phyloP scores from a whole-genome alignment of 2,888 invertebrate species.

The Chaitophorus viminalis region DNA sequence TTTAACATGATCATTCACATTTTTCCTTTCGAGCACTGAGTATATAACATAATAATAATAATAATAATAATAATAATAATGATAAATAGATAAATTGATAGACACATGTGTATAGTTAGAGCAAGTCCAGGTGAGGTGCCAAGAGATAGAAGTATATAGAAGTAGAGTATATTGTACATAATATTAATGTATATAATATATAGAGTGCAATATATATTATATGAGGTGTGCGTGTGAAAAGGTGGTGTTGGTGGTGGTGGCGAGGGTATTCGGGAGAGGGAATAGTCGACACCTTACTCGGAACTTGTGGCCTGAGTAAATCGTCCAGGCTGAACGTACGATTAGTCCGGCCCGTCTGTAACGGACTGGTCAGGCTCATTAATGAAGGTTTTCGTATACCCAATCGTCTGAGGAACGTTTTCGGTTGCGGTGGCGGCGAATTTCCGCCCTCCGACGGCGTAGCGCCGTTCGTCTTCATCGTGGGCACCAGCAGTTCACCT shows the following conservation, averaged over 20 bases:
- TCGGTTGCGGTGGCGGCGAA: slow-evolving; percentile 66
- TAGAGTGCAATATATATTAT: background rate
- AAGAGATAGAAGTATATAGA: background rate
- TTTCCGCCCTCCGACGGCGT: slow-evolving; percentile 51
- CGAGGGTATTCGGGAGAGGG: slow-evolving; percentile 38
- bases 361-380: slow-evolving; percentile 80
- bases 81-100: background rate
- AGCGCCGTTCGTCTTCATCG: slow-evolving; percentile 50
- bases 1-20: too few relatives aligned
- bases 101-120: slow-evolving; percentile 26
- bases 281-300: slow-evolving; percentile 64
- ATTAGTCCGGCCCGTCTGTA: slow-evolving; percentile 67
- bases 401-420: slow-evolving; percentile 83
- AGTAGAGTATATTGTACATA: background rate
- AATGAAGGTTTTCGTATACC: slow-evolving; percentile 89
- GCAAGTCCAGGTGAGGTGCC: slow-evolving; percentile 55
- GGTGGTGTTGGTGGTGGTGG: background rate
- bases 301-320: slow-evolving; percentile 74
- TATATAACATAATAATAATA: background rate
- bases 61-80: background rate
- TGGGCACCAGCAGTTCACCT: slow-evolving; percentile 51
- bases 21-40: too few relatives aligned
- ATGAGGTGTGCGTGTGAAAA: background rate
- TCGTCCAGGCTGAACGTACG: slow-evolving; percentile 89
- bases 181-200: background rate